Conservation (phyloP, 2,113 vertebrate species). For the Campylorhamphus procurvoides region DNA sequence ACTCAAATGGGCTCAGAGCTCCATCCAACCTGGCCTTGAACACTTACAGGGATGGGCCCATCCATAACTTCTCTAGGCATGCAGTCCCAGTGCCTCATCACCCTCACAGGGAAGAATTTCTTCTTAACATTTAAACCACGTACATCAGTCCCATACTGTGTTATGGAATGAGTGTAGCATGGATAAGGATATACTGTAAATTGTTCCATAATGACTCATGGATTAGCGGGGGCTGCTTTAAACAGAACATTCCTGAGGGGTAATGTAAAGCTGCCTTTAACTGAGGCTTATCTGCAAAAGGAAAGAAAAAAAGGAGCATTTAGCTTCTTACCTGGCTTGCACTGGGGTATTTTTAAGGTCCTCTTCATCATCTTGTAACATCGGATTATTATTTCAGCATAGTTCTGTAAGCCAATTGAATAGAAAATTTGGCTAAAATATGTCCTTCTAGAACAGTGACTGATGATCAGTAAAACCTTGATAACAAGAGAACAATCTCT, state of each 20-base stretch:
- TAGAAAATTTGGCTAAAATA: constrained; percentile 53
- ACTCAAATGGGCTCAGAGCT: not conserved
- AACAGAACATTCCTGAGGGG: not conserved
- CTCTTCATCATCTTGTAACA: constrained; percentile 16
- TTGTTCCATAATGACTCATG: constrained; percentile 1
- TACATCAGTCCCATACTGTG: not conserved
- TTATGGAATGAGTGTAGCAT: not conserved
- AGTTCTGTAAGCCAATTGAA: constrained; percentile 42
- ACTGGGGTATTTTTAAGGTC: not conserved
- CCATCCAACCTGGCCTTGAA: too few relatives aligned
- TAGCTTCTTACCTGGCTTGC: not conserved
- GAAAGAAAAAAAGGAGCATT: not conserved
- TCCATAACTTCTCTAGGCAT: not conserved
- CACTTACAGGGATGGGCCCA: not conserved
- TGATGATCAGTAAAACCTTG: constrained; percentile 13
- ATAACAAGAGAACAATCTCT: not conserved
- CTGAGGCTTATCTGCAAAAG: not conserved
- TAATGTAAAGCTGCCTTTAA: constrained; percentile 20
- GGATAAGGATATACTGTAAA: not conserved
- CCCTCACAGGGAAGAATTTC: not conserved
- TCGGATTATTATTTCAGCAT: constrained; percentile 43
- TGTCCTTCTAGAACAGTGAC: constrained; percentile 24
- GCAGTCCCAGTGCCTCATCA: not conserved
- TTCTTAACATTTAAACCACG: too few relatives aligned
- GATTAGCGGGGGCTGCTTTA: not conserved